A percentile compares a stretch with the other conserved stretches of the same genome.
These are phyloP conservation scores for Enteromius anoplus DNA, from an alignment of 2,797 vertebrate species.

Conservation along the genomic window DNA sequence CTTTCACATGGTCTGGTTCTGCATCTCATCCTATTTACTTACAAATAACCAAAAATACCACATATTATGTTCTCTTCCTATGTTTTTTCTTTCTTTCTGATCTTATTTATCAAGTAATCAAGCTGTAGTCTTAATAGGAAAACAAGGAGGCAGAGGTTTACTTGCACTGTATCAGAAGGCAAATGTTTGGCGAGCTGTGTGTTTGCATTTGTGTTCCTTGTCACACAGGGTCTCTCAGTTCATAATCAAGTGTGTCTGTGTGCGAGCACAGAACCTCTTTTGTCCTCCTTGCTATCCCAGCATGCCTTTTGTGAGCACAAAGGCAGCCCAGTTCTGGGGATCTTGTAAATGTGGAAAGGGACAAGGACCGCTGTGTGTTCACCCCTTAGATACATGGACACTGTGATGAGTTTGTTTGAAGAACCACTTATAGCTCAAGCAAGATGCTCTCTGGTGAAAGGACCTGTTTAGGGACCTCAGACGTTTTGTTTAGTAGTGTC, in stretches of 20 bases:
- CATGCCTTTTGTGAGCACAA: slow-evolving; percentile 54
- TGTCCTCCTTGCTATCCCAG: slow-evolving; percentile 44
- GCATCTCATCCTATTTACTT: not conserved
- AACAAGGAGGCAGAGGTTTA: not conserved
- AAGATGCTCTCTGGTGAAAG: slow-evolving; percentile 14
- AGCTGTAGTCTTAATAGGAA: not conserved
- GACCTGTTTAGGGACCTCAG: slow-evolving; percentile 1
- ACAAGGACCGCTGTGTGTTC: slow-evolving; percentile 38
- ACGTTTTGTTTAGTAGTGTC: not conserved
- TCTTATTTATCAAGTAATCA: not conserved
- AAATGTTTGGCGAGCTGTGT: slow-evolving; percentile 32
- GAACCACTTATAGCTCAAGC: slow-evolving; percentile 16
- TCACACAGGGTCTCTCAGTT: slow-evolving; percentile 24
- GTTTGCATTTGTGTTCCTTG: slow-evolving; percentile 32
- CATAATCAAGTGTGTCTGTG: slow-evolving; percentile 40
- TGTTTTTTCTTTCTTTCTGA: not conserved
- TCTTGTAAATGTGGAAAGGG: not conserved
- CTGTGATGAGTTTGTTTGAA: slow-evolving; percentile 4
- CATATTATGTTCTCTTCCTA: too few species aligned
- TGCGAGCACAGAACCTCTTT: slow-evolving; percentile 51
- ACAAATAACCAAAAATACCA: not conserved
- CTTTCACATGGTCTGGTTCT: not conserved
- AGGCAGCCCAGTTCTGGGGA: slow-evolving; percentile 51
- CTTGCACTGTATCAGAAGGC: slow-evolving; percentile 11
- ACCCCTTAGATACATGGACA: not conserved